phyloP scores from a whole-genome alignment of 2,888 invertebrate species.

The Nomada fabriciana region DNA sequence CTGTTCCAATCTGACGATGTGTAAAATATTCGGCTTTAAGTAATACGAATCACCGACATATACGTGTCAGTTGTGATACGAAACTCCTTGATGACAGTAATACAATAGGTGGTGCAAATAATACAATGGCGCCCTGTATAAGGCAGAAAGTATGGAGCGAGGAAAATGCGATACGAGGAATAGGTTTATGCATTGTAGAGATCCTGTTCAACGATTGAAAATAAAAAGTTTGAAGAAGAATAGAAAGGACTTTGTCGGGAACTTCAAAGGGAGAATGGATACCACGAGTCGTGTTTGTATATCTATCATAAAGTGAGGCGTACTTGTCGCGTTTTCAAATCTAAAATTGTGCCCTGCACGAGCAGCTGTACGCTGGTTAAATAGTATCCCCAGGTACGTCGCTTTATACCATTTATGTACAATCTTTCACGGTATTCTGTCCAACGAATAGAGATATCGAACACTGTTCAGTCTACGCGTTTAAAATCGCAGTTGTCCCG shows the following conservation, averaged over 20 bases:
- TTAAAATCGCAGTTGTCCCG: neutral
- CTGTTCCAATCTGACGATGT: too few relatives aligned
- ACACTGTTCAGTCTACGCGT: neutral
- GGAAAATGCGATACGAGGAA: too few relatives aligned
- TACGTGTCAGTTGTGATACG: too few relatives aligned
- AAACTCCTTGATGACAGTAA: too few relatives aligned
- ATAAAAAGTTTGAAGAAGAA: neutral
- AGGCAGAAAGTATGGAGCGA: too few relatives aligned
- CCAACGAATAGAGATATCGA: neutral
- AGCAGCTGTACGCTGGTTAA: neutral
- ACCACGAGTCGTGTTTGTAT: neutral
- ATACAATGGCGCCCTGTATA: too few relatives aligned
- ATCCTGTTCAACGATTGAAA: neutral
- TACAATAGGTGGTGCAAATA: too few relatives aligned
- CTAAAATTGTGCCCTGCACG: too few relatives aligned
- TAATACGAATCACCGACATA: too few relatives aligned
- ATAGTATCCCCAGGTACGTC: neutral
- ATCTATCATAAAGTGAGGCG: conserved; percentile 6
- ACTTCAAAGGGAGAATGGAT: neutral
- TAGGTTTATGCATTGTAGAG: too few relatives aligned
- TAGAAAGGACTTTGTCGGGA: neutral
- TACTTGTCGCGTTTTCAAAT: neutral
- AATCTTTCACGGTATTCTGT: neutral
- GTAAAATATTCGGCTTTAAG: too few relatives aligned
- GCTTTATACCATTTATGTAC: neutral